Conservation (phyloP, 2,888 invertebrate genomes). For the Teinopalpus imperialis region DNA sequence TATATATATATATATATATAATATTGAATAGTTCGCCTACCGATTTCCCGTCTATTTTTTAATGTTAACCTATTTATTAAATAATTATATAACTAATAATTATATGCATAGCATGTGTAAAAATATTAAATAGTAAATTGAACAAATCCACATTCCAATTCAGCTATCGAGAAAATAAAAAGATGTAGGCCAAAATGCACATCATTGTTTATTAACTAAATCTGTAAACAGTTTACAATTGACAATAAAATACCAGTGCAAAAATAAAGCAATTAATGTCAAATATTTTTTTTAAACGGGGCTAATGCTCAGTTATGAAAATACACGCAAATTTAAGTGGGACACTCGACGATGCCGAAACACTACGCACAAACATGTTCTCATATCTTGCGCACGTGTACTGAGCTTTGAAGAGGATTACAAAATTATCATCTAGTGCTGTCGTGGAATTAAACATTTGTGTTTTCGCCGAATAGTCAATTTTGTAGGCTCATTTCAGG, state of each 20-base stretch:
- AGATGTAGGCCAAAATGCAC: too few relatives aligned
- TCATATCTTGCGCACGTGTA: conserved; percentile 18
- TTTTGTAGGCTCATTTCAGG: neutral
- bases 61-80: too few relatives aligned
- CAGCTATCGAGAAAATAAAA: too few relatives aligned
- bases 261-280: conserved; percentile 16
- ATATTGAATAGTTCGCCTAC: too few relatives aligned
- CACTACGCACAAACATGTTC: conserved; percentile 24
- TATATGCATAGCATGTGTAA: too few relatives aligned
- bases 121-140: too few relatives aligned
- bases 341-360: conserved; percentile 25
- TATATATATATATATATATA: too few relatives aligned
- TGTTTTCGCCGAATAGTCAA: neutral
- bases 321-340: conserved; percentile 31
- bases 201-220: too few relatives aligned
- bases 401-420: conserved; percentile 18
- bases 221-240: neutral
- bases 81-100: too few relatives aligned
- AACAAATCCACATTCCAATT: too few relatives aligned
- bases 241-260: conserved; percentile 8
- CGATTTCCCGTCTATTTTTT: too few relatives aligned
- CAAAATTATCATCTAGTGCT: conserved; percentile 10
- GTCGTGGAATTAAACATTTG: neutral
- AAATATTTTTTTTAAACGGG: conserved; percentile 23
- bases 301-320: conserved; percentile 30